Evolutionary conservation across 2,113 vertebrate species (phyloP), one percentile per base, ranked within the genome.

Genomic region (Channa maculata): DNA sequence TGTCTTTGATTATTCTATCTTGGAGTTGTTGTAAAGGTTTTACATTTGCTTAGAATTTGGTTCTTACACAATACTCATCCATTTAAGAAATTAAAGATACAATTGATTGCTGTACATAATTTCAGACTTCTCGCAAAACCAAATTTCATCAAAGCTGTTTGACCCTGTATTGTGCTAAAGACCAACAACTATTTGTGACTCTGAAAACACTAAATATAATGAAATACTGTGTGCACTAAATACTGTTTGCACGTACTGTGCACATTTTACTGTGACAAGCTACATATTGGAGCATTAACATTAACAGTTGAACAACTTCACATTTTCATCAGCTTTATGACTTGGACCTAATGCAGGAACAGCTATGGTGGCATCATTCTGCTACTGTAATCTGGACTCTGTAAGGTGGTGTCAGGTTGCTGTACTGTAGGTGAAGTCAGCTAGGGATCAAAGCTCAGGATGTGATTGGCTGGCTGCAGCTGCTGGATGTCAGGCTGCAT

Each of bases 401-500:
- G 2, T 2, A 1, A 39, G 6, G 33, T 46, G 24, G 53, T 11
- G n/a, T 78, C 61, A 13, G 39, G 46, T 41, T 59, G 15, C 67
- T 39, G 60, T 11, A 1, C 5, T 3, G 7, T 43, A 15, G 43
- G 36, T 44, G 68, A 60, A 38, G 57, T 60, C 46, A 51, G 24
- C 33, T 41, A 6, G 12, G 13, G 8, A 53, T 67, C 12, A 55
- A 67, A 36, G 11, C 45, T 9, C 45, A 34, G n/a, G 15, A 4
- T 43, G 57, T 44, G 68, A 71, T 71, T 60, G 68, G 68, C 46
- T 71, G 38, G 46, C 57, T 71, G 34, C 54, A 39, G 44, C 43
- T 49, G 66, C 36, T 41, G 44, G 45, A 53, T 33, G 38, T 43
- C 7, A 9, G 63, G 2, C 38, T 49, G n/a, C 24, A 33, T 6